Percentiles rank a stretch among this genome's conserved stretches.
Evolutionary conservation across 30 jellyfish, hydroid and myxozoan species (phyloP).

Genomic region (Hydractinia echinata): DNA sequence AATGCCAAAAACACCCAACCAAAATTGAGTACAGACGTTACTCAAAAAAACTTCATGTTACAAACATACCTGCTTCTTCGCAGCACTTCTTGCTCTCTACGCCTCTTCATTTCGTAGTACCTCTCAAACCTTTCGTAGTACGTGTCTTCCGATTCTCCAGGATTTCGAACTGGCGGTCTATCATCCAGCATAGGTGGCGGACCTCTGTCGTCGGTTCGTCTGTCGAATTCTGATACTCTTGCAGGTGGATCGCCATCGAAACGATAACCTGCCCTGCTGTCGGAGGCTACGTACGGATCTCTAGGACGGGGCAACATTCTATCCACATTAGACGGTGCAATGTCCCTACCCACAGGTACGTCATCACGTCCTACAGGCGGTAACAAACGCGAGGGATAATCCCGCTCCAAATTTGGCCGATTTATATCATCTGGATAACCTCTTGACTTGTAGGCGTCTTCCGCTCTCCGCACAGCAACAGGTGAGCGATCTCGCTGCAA

Average conservation of each 20-base stretch:
- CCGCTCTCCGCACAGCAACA: no score
- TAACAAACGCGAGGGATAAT: neutral
- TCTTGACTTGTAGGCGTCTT: no score
- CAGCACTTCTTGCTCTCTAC: conserved; percentile 6
- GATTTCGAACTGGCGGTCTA: conserved; percentile 22
- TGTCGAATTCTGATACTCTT: neutral
- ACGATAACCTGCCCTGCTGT: neutral
- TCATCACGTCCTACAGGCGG: neutral
- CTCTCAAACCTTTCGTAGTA: conserved; percentile 34
- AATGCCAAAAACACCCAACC: neutral
- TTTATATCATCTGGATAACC: neutral
- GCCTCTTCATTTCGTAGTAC: conserved; percentile 22
- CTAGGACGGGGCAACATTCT: neutral
- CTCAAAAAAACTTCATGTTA: neutral
- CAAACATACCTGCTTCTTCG: neutral
- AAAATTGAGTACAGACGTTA: neutral
- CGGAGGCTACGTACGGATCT: neutral
- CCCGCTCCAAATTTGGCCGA: neutral
- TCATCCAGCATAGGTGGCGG: conserved; percentile 9
- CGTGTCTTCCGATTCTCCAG: conserved; percentile 35
- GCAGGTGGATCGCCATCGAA: no score
- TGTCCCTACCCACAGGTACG: neutral
- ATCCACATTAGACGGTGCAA: neutral
- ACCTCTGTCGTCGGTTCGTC: neutral
- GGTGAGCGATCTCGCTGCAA: no score